Conservation (phyloP, 2,888 invertebrate genomes). For the Drosophila mercatorum region DNA sequence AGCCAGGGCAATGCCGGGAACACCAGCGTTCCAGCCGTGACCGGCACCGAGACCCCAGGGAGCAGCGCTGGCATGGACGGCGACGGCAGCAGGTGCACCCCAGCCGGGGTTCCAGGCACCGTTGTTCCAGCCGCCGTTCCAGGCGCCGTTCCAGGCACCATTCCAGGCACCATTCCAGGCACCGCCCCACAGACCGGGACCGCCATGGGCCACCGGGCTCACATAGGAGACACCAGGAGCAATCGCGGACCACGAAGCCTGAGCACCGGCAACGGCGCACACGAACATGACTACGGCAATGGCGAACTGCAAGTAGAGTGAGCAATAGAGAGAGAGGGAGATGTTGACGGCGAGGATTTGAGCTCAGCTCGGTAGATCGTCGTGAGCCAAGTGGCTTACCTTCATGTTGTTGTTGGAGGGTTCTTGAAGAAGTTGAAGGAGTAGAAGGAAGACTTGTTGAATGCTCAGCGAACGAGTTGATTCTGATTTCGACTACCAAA, state of each 20-base stretch:
- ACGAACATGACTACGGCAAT: constrained; percentile 84
- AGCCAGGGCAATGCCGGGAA: constrained; percentile 83
- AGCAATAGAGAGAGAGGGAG: neutral
- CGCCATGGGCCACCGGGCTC: constrained; percentile 74
- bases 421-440: constrained; percentile 61
- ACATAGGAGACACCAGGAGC: constrained; percentile 81
- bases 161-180: constrained; percentile 70
- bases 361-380: neutral
- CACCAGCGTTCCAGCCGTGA: constrained; percentile 82
- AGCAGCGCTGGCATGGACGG: constrained; percentile 63
- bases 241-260: constrained; percentile 80
- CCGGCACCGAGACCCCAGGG: constrained; percentile 66
- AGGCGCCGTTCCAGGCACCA: constrained; percentile 65
- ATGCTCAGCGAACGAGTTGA: constrained; percentile 83
- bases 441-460: constrained; percentile 77
- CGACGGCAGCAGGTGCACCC: constrained; percentile 75
- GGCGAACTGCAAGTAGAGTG: constrained; percentile 73
- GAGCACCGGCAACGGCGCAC: constrained; percentile 81
- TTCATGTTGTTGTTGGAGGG: constrained; percentile 82
- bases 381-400: constrained; percentile 62
- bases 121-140: constrained; percentile 72
- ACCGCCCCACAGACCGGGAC: constrained; percentile 67
- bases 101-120: constrained; percentile 68
- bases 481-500: constrained; percentile 83
- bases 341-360: neutral